Evolutionary conservation across 2,113 vertebrate species (phyloP).

Genomic region (Herpailurus yagouaroundi): DNA sequence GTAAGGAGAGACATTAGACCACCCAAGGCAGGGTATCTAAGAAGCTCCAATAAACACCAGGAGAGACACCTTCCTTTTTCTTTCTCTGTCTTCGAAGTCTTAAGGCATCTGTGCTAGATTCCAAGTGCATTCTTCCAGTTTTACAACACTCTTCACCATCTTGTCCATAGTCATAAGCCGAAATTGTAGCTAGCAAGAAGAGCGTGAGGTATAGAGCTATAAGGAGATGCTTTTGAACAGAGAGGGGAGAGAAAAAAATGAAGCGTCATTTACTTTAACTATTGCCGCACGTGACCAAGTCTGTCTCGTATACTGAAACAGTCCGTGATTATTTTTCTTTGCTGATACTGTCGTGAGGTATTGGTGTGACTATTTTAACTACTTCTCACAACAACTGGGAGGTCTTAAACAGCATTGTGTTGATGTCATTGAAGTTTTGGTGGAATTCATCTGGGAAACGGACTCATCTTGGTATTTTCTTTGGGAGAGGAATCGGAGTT

Average conservation of each 20-base stretch:
- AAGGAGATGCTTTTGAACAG: not conserved
- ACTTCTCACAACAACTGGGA: not conserved
- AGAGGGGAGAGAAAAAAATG: not conserved
- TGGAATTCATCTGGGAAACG: not conserved
- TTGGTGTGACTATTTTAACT: not conserved
- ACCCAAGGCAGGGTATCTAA: too few species aligned
- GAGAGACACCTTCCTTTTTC: not conserved
- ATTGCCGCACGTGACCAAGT: not conserved
- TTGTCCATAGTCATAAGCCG: not conserved
- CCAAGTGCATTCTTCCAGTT: not conserved
- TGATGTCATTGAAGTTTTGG: not conserved
- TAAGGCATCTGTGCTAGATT: not conserved
- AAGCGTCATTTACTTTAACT: not conserved
- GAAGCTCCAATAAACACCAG: not conserved
- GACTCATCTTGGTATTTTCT: not conserved
- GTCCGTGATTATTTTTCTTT: not conserved
- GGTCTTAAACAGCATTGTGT: not conserved
- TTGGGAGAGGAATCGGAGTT: not conserved
- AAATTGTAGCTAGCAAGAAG: not conserved
- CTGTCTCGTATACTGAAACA: not conserved
- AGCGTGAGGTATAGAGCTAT: too few species aligned
- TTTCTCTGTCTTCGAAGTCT: not conserved
- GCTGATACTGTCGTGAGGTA: not conserved
- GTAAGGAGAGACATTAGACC: not conserved
- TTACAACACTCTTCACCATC: not conserved